Evolutionary conservation across 1,140 invertebrate genomes (phyloP).

Genomic region (Scaptomyza hsui): DNA sequence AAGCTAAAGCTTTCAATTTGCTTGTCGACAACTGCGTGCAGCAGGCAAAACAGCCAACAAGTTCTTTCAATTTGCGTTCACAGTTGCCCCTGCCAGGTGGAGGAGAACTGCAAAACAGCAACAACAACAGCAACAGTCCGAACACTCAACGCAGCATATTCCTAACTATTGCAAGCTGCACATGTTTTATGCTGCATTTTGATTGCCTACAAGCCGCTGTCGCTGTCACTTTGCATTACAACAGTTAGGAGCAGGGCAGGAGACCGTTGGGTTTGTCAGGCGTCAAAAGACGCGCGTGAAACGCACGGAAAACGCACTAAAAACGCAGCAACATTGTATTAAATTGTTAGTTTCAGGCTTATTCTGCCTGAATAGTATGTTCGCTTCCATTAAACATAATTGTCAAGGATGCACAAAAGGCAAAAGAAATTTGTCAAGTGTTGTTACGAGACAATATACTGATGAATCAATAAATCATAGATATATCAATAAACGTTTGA

Average conservation of each 20-base stretch:
- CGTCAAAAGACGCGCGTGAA: slow-evolving; percentile 25
- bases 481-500: slow-evolving; percentile 4
- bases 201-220: slow-evolving; percentile 75
- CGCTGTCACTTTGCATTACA: slow-evolving; percentile 79
- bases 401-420: neutral
- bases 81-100: slow-evolving; percentile 51
- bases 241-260: slow-evolving; percentile 21
- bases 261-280: slow-evolving; percentile 2
- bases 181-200: slow-evolving; percentile 76
- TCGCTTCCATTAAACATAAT: neutral
- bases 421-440: neutral
- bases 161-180: slow-evolving; percentile 58
- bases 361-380: neutral
- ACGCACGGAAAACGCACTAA: slow-evolving; percentile 4
- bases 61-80: slow-evolving; percentile 78
- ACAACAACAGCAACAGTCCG: slow-evolving; percentile 24
- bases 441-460: slow-evolving; percentile 7
- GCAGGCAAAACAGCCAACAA: slow-evolving; percentile 63
- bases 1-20: slow-evolving; percentile 80
- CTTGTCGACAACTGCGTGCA: slow-evolving; percentile 57
- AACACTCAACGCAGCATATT: slow-evolving; percentile 41
- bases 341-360: slow-evolving; percentile 6
- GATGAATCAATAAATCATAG: slow-evolving; percentile 10
- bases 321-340: neutral
- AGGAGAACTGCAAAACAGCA: slow-evolving; percentile 32